These are phyloP conservation scores for Struthidea cinerea DNA, from an alignment of 2,113 vertebrate species.

Conservation along the genomic window DNA sequence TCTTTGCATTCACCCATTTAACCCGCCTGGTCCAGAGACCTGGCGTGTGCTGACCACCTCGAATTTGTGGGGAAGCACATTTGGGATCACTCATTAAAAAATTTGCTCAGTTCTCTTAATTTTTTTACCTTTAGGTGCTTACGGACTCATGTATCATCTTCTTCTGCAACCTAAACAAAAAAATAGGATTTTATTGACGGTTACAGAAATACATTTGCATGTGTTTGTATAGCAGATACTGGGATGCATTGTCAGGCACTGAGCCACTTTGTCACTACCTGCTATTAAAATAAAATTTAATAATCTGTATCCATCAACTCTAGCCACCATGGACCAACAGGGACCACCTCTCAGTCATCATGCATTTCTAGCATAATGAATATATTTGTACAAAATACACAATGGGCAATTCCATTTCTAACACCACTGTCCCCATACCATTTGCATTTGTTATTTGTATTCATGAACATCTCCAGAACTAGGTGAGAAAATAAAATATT, in stretches of 20 bases:
- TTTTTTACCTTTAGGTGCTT: neutral
- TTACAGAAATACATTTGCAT: neutral
- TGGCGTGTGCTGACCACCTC: fast-evolving
- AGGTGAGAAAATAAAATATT: constrained; percentile 24
- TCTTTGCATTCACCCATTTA: fast-evolving
- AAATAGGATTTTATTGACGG: neutral
- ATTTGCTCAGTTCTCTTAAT: neutral
- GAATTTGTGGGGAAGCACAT: neutral
- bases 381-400: constrained; percentile 11
- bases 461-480: constrained; percentile 22
- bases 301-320: constrained; percentile 35
- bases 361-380: neutral
- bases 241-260: neutral
- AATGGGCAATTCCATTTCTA: neutral
- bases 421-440: neutral
- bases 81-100: neutral
- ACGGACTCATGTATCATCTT: neutral
- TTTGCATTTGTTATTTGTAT: constrained; percentile 45
- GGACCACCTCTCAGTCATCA: neutral
- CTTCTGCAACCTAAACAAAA: neutral
- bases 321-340: neutral
- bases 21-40: neutral
- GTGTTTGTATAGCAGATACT: neutral
- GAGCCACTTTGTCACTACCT: neutral
- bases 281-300: constrained; percentile 39